These are phyloP conservation scores for Rhinichthys klamathensis DNA, from an alignment of 2,113 vertebrate genomes.

Conservation along the genomic window DNA sequence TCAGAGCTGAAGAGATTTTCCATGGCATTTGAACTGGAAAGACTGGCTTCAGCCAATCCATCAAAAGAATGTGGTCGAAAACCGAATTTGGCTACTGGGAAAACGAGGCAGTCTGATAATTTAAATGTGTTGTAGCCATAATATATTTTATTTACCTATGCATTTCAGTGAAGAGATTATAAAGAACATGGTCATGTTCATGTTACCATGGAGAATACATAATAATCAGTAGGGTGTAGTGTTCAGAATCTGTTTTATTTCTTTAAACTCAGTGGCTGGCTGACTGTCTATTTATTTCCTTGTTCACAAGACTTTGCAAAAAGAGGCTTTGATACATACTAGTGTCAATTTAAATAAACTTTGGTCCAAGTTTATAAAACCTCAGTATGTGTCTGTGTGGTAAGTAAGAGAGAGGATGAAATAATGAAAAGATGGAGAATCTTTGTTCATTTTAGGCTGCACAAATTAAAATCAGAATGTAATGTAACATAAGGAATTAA, in stretches of 20 bases:
- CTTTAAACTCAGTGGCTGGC: neutral
- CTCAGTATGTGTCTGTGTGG: neutral
- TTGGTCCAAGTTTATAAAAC: neutral
- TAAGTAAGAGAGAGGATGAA: neutral
- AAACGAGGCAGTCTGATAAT: conserved; percentile 52
- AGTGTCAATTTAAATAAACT: neutral
- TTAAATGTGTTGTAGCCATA: conserved; percentile 50
- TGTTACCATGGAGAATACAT: conserved; percentile 24
- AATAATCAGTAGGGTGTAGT: neutral
- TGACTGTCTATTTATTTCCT: conserved; percentile 1
- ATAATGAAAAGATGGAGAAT: neutral
- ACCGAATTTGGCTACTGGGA: conserved; percentile 57
- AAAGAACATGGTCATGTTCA: conserved; percentile 25
- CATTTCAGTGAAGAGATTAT: conserved; percentile 40
- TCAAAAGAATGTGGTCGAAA: conserved; percentile 55
- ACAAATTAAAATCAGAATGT: too few relatives aligned
- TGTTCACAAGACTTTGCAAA: neutral
- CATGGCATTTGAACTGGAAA: conserved; percentile 62
- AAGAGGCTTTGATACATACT: neutral
- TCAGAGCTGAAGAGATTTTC: conserved; percentile 55
- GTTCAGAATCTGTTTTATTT: conserved; percentile 5
- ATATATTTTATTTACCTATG: conserved; percentile 55
- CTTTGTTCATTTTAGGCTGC: neutral
- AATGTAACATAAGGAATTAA: too few relatives aligned
- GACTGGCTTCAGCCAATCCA: conserved; percentile 57